These are phyloP conservation scores for Drosophila guanche DNA, from an alignment of 1,140 invertebrate genomes.

Conservation along the genomic window DNA sequence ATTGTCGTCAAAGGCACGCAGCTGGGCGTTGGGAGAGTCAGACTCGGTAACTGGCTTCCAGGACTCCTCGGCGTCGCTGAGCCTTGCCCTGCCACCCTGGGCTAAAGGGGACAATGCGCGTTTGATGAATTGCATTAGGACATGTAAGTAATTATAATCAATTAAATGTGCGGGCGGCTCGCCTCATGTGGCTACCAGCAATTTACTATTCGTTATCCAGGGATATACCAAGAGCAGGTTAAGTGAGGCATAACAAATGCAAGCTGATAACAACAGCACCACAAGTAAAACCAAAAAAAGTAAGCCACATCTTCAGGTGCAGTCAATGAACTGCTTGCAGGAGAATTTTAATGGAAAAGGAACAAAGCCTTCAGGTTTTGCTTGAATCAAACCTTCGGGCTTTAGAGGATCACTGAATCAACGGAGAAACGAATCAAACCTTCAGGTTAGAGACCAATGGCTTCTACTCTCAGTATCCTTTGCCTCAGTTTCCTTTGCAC, in stretches of 20 bases:
- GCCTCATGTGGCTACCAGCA: constrained; percentile 15
- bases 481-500: too few relatives aligned
- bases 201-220: constrained; percentile 17
- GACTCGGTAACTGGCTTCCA: constrained; percentile 3
- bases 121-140: constrained; percentile 64
- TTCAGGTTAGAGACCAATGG: neutral
- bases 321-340: too few relatives aligned
- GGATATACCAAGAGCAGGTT: constrained; percentile 3
- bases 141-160: constrained; percentile 63
- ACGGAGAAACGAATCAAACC: neutral
- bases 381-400: too few relatives aligned
- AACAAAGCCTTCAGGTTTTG: too few relatives aligned
- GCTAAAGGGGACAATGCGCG: constrained; percentile 22
- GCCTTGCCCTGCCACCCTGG: neutral
- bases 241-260: too few relatives aligned
- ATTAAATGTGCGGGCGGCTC: constrained; percentile 16
- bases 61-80: neutral
- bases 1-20: constrained; percentile 41
- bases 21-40: constrained; percentile 10
- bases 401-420: too few relatives aligned
- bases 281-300: too few relatives aligned
- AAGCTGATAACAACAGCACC: too few relatives aligned
- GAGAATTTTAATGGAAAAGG: too few relatives aligned
- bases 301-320: too few relatives aligned
- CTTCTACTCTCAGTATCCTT: too few relatives aligned